Base-by-base conservation (phyloP, 92 coral and sea anemone species). In the Paragorgia papillata region DNA sequence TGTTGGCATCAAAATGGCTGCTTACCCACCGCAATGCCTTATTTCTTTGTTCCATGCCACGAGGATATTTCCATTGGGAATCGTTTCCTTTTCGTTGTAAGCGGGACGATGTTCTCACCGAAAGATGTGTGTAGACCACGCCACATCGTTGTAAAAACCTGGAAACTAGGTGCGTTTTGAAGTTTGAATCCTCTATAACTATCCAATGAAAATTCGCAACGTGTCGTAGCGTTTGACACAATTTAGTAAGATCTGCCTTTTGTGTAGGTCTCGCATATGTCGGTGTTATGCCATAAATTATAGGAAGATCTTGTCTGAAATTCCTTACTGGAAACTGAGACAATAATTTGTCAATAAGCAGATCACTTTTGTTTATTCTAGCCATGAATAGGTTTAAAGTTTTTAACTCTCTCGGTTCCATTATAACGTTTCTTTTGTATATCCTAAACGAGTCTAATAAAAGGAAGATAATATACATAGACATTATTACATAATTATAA, bases 11-110 rank as follows among this genome's bases (percentile, higher is more conserved):
- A 84, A 74, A 84, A 76, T 86, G 49, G 13, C 84, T 57, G 49
- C 97, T 66, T 19, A 94, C 41, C 98, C 98, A 94, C 17, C 80
- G 58, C 4, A 94, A 73, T 8, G 88, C 98, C 25, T 83, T 49
- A 61, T 94, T 94, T 30, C 97, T 80, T 76, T 94, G 98, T 27
- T 94, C 97, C 31, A 91, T 91, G 0, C 98, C 98, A 65, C 98
- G 66, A 14, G 90, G 83, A 57, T 86, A 84, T 62, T 82, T 44
- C 98, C 98, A 94, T 55, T 95, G 43, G 28, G 98, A 96, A 17
- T 84, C 91, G 56, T 75, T 63, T 55, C 79, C 83, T 31, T 73
- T 86, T 49, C 90, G 80, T 39, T 68, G 66, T 13, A 90, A 77
- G 28, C 84, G 75, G 26, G 79, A 73, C 13, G 91, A 84, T 25